A percentile compares a stretch with the other conserved stretches of the same genome.
phyloP scores from a whole-genome alignment of 2,113 vertebrate species.

The Xenopus tropicalis region DNA sequence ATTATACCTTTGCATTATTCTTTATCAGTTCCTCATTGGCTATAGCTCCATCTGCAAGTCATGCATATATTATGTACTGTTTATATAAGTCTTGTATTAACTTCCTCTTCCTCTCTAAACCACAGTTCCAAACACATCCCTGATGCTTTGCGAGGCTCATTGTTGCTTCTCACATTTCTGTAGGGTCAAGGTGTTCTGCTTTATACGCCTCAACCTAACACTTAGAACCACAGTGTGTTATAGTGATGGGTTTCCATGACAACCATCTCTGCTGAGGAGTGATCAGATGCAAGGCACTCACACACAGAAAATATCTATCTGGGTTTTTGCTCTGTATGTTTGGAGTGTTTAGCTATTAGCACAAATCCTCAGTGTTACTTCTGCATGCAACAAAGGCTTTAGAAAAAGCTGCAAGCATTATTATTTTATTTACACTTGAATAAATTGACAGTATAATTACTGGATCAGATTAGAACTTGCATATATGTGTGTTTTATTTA shows the following conservation, averaged over 20 bases:
- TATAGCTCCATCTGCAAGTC: too few relatives aligned
- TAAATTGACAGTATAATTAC: too few relatives aligned
- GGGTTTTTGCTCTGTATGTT: conserved; percentile 5
- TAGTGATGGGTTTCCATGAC: conserved; percentile 36
- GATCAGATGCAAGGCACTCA: conserved; percentile 33
- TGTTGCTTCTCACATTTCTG: background rate
- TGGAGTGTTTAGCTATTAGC: conserved; percentile 9
- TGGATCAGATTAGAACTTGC: too few relatives aligned
- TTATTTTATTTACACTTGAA: background rate
- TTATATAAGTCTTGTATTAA: background rate
- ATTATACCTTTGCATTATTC: too few relatives aligned
- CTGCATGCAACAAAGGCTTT: background rate
- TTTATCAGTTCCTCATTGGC: too few relatives aligned
- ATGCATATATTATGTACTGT: too few relatives aligned
- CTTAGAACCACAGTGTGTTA: conserved; percentile 35
- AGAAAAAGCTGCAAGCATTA: background rate
- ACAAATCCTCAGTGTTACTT: background rate
- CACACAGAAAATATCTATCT: conserved; percentile 21
- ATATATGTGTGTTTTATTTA: too few relatives aligned
- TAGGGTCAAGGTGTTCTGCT: conserved; percentile 31
- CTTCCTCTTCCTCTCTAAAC: background rate
- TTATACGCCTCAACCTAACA: conserved; percentile 24
- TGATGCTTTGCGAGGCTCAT: background rate
- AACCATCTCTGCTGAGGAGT: conserved; percentile 28
- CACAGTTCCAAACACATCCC: background rate